Conservation (phyloP, 2,888 invertebrate species). For the Disparrhopalites patrizii region DNA sequence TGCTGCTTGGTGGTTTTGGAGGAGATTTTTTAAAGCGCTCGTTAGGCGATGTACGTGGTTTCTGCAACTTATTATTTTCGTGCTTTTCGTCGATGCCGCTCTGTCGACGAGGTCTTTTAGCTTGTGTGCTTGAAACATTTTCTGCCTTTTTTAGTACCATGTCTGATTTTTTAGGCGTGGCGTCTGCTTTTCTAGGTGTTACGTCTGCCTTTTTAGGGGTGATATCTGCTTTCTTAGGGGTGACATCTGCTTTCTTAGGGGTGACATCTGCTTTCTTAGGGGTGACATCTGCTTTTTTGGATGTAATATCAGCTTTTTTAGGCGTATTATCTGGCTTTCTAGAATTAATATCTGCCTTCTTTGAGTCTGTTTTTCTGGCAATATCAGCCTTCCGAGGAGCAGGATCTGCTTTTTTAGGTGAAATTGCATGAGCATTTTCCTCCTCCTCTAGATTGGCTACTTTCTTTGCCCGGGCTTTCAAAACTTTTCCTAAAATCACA, state of each 20-base stretch:
- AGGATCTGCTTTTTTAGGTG: not conserved
- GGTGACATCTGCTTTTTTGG: no score
- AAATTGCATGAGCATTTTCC: conserved; percentile 38
- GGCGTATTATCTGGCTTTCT: no score
- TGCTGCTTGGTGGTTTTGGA: not conserved
- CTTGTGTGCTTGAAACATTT: not conserved
- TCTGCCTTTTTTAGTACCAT: no score
- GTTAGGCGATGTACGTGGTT: not conserved
- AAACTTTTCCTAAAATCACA: conserved; percentile 48
- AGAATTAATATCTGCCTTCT: no score
- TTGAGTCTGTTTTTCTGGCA: no score
- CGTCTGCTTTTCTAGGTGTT: no score
- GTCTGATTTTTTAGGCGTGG: no score
- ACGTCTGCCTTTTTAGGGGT: no score
- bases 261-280: no score
- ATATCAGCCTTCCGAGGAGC: not conserved
- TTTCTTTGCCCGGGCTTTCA: conserved; percentile 46
- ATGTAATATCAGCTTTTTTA: no score
- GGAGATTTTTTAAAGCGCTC: not conserved
- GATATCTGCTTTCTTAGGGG: no score
- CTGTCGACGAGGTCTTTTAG: conserved; percentile 9
- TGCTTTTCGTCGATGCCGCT: conserved; percentile 5
- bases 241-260: no score
- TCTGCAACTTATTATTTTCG: conserved; percentile 1
- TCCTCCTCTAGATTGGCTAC: conserved; percentile 47